phyloP scores from a whole-genome alignment of 2,113 vertebrate species.

The Hippopotamus amphibius region DNA sequence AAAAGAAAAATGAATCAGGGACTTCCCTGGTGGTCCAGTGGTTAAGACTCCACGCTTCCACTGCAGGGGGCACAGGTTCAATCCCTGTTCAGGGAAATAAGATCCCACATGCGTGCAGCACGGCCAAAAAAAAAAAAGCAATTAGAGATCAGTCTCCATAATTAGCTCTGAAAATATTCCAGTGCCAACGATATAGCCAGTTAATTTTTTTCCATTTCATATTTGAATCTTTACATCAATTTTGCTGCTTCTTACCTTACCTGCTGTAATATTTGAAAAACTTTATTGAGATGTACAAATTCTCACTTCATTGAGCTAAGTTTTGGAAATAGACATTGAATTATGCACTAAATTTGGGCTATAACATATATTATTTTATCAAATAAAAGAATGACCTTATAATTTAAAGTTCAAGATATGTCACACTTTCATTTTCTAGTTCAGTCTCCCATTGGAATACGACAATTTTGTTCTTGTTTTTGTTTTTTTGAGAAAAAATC shows the following conservation, averaged over 20 bases:
- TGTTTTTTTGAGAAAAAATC: background rate
- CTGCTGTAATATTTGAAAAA: constrained; percentile 16
- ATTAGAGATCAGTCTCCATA: background rate
- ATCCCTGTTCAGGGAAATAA: too few relatives aligned
- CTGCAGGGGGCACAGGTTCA: too few relatives aligned
- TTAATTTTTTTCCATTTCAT: background rate
- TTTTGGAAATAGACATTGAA: constrained; percentile 4
- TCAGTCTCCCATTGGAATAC: background rate
- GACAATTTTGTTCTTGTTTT: background rate
- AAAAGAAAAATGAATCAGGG: background rate
- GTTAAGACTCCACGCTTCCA: too few relatives aligned
- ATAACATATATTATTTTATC: background rate
- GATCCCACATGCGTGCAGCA: too few relatives aligned
- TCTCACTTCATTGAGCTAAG: background rate
- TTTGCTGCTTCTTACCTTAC: background rate
- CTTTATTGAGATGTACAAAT: background rate
- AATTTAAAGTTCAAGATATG: constrained; percentile 47
- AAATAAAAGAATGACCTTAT: constrained; percentile 24
- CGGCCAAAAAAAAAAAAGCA: background rate
- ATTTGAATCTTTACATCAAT: background rate
- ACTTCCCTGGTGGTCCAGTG: too few relatives aligned
- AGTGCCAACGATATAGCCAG: background rate
- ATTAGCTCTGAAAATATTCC: constrained; percentile 5
- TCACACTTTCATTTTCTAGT: constrained; percentile 33
- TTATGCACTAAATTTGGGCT: background rate